phyloP scores from a whole-genome alignment of 2,113 vertebrate genomes.

The Cyphomyrus plagiostoma region DNA sequence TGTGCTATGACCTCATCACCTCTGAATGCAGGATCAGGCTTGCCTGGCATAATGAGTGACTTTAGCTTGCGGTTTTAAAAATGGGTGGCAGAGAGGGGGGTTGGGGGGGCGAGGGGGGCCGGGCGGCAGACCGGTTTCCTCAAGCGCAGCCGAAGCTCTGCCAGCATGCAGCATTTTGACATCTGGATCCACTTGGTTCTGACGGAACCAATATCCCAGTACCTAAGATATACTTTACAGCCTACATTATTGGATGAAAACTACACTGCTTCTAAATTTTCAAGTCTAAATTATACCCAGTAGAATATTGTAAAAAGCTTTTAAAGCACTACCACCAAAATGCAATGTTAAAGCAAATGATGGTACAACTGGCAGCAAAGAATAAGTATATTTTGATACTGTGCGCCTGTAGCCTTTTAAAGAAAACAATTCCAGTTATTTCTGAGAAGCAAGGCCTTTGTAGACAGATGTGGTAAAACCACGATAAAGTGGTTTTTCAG shows the following conservation, averaged over 20 bases:
- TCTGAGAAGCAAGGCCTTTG: neutral
- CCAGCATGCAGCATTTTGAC: neutral
- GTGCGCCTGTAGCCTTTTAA: neutral
- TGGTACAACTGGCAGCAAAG: neutral
- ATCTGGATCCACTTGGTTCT: neutral
- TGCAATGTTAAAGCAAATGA: neutral
- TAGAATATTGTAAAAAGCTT: neutral
- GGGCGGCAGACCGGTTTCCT: neutral
- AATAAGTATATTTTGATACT: neutral
- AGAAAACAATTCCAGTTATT: neutral
- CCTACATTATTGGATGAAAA: neutral
- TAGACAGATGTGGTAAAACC: neutral
- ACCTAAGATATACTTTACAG: slow-evolving; percentile 1
- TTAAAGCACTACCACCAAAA: neutral
- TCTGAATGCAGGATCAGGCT: slow-evolving; percentile 19
- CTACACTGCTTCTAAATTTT: neutral
- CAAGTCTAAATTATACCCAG: neutral
- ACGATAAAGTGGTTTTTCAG: neutral
- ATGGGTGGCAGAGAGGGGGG: neutral
- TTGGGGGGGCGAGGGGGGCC: neutral
- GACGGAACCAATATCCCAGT: neutral
- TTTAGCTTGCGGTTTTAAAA: neutral
- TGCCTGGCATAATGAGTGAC: neutral
- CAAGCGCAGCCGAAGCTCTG: neutral
- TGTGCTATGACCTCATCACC: slow-evolving; percentile 29